Percentiles rank a stretch among this genome's conserved stretches.
Conservation (phyloP, 2,888 invertebrate species). For the Bhutanitis thaidina region DNA sequence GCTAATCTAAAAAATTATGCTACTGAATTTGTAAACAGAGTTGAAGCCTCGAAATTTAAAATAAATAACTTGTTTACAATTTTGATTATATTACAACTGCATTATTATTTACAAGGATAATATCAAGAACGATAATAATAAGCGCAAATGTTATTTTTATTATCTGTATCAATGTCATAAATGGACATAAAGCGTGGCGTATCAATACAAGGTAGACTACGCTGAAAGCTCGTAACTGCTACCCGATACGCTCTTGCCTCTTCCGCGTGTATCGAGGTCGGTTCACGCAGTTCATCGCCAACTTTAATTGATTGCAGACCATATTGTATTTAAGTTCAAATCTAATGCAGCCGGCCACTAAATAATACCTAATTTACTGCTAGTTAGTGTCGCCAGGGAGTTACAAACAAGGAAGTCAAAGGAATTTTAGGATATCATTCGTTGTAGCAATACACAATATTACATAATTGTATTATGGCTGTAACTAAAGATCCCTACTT, state of each 20-base stretch:
- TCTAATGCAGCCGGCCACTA: neutral
- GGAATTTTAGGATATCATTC: too few species aligned
- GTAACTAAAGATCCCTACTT: too few species aligned
- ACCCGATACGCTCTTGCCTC: slow-evolving; percentile 28
- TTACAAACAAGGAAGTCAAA: too few species aligned
- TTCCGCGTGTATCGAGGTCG: slow-evolving; percentile 64
- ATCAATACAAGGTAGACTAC: slow-evolving; percentile 14
- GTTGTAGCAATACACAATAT: too few species aligned
- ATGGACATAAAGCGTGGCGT: neutral
- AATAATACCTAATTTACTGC: neutral
- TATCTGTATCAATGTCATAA: slow-evolving; percentile 2
- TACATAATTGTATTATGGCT: too few species aligned
- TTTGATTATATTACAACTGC: too few species aligned
- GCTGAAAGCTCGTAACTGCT: slow-evolving; percentile 22
- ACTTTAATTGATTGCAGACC: slow-evolving; percentile 39
- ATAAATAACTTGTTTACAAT: too few species aligned
- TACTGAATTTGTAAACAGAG: too few species aligned
- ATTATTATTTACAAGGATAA: too few species aligned
- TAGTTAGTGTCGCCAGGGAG: neutral
- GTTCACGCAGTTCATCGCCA: slow-evolving; percentile 50
- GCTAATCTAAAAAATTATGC: too few species aligned
- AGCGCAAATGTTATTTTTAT: slow-evolving; percentile 6
- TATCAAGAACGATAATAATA: neutral
- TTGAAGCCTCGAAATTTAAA: too few species aligned
- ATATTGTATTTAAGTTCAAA: slow-evolving; percentile 17